Conservation (phyloP, 2,888 invertebrate genomes). For the Papilio gigon region DNA sequence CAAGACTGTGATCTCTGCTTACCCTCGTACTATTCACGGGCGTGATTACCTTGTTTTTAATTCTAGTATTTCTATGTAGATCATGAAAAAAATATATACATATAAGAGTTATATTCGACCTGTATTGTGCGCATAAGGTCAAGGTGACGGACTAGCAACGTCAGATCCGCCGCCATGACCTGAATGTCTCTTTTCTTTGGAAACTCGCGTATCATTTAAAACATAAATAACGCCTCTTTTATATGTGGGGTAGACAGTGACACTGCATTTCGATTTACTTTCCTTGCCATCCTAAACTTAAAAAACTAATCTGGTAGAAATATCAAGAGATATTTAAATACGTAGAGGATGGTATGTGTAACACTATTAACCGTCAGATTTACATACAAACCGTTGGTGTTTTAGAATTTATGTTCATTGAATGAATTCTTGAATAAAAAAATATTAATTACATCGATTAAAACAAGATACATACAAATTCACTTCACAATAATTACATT, state of each 20-base stretch:
- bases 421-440: background rate
- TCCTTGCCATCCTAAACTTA: background rate
- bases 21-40: no score
- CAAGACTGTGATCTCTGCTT: no score
- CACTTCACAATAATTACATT: background rate
- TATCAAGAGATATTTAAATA: background rate
- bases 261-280: background rate
- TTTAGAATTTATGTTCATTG: background rate
- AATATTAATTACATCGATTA: background rate
- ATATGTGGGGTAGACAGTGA: background rate
- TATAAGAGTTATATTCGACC: background rate
- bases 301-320: no score
- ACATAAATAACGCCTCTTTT: background rate
- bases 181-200: conserved; percentile 8
- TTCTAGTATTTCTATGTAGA: background rate
- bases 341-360: no score
- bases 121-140: conserved; percentile 1
- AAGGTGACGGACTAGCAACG: conserved; percentile 4
- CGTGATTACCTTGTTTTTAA: background rate
- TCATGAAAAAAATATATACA: background rate
- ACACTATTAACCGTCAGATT: no score
- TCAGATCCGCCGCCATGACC: conserved; percentile 11
- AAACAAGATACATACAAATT: background rate
- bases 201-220: background rate
- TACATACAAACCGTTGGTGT: no score